Conservation (phyloP, 2,797 vertebrate genomes). For the Sebastes hopkinsi region DNA sequence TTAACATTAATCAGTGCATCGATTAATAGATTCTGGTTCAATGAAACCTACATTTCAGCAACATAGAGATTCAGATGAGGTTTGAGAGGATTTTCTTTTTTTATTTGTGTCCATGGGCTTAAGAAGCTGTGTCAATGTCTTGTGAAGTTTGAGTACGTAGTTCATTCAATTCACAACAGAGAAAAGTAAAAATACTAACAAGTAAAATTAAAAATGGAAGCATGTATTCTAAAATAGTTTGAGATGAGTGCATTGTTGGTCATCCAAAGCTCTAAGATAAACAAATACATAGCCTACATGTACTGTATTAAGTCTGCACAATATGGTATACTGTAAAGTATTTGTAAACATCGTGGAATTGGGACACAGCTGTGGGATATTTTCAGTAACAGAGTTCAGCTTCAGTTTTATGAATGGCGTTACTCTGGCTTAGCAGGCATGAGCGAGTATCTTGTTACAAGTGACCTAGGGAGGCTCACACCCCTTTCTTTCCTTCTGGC, state of each 20-base stretch:
- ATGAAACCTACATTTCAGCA: not conserved
- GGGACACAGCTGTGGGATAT: conserved; percentile 14
- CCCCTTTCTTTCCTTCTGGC: not conserved
- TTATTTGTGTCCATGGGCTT: not conserved
- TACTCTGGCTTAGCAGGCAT: conserved; percentile 1
- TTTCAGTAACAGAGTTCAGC: conserved; percentile 14
- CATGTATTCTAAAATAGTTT: not conserved
- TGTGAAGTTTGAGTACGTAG: not conserved
- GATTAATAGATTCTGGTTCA: not conserved
- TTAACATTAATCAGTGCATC: not conserved
- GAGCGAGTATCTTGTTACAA: conserved; percentile 41
- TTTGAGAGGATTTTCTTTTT: not conserved
- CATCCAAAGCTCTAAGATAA: not conserved
- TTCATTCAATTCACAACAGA: not conserved
- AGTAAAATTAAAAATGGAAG: not conserved
- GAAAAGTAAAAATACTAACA: not conserved
- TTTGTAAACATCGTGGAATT: conserved; percentile 15
- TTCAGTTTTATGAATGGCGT: conserved; percentile 39
- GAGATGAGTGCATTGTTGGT: not conserved
- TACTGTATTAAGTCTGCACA: not conserved
- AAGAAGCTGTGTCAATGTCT: not conserved
- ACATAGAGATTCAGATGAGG: not conserved
- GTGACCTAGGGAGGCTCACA: conserved; percentile 29
- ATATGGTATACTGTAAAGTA: not conserved
- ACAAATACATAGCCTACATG: not conserved